phyloP scores from a whole-genome alignment of 2,888 invertebrate species.

The Sphaerophoria taeniata region DNA sequence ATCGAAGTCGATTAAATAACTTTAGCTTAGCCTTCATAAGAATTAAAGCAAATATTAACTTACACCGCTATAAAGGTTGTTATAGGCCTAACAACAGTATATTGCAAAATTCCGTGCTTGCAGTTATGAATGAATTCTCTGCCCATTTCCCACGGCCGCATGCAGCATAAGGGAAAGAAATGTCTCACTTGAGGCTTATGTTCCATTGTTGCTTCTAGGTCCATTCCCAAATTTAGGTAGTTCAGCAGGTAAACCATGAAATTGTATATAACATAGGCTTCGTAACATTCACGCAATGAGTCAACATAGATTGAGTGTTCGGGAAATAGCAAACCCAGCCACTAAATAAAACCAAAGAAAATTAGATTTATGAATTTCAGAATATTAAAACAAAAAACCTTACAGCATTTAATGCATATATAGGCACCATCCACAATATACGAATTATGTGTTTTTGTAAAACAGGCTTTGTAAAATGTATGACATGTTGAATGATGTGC shows the following conservation, averaged over 20 bases:
- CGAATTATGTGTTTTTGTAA: conserved; percentile 97
- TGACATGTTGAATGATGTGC: conserved; percentile 97
- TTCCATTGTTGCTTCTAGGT: conserved; percentile 91
- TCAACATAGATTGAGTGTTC: conserved; percentile 96
- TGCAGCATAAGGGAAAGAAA: conserved; percentile 95
- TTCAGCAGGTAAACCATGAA: conserved; percentile 97
- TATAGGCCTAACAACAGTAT: conserved; percentile 94
- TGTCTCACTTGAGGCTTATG: conserved; percentile 93
- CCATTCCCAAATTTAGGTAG: conserved; percentile 93
- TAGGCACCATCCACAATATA: conserved; percentile 99
- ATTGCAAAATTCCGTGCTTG: conserved; percentile 98
- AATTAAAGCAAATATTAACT: conserved; percentile 81
- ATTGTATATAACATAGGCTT: conserved; percentile 98
- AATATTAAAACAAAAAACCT: conserved; percentile 80
- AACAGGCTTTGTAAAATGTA: conserved; percentile 95
- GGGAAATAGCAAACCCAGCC: conserved; percentile 91
- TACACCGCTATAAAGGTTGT: conserved; percentile 95
- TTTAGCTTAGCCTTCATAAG: not conserved
- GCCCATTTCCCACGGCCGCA: conserved; percentile 97
- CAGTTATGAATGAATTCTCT: conserved; percentile 96
- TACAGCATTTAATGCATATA: conserved; percentile 97
- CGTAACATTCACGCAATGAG: conserved; percentile 96
- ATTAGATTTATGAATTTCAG: not conserved
- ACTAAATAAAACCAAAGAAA: conserved; percentile 76
- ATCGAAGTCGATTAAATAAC: not conserved